Conservation (phyloP, 2,797 vertebrate genomes). For the Sebastes dallii region DNA sequence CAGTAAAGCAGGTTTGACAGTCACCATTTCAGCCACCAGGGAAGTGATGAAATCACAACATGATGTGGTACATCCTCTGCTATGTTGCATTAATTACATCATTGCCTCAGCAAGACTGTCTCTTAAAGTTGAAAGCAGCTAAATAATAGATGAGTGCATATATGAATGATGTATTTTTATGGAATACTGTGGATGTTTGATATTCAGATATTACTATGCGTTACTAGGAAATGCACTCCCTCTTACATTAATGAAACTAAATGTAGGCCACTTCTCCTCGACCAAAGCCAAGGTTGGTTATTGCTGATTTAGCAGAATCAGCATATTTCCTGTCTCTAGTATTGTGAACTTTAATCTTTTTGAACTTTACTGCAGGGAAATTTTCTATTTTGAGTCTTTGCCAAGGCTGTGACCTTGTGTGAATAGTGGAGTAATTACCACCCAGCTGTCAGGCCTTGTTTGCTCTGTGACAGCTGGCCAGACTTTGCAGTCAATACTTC, state of each 20-base stretch:
- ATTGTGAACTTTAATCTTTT: slow-evolving; percentile 19
- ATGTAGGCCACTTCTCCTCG: not conserved
- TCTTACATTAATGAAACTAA: slow-evolving; percentile 19
- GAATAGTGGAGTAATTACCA: slow-evolving; percentile 47
- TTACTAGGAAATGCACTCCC: not conserved
- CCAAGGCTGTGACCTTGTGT: slow-evolving; percentile 29
- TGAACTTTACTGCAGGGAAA: slow-evolving; percentile 15
- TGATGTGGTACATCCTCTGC: slow-evolving; percentile 16
- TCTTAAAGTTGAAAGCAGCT: slow-evolving; percentile 39
- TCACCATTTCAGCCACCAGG: slow-evolving; percentile 6
- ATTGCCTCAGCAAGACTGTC: slow-evolving; percentile 24
- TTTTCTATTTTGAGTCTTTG: slow-evolving; percentile 18
- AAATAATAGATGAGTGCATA: slow-evolving; percentile 64
- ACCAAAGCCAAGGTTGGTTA: not conserved
- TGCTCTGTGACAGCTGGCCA: slow-evolving; percentile 37
- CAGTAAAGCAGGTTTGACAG: slow-evolving; percentile 15
- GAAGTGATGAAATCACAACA: slow-evolving; percentile 21
- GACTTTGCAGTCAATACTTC: slow-evolving; percentile 55
- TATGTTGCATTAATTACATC: slow-evolving; percentile 47
- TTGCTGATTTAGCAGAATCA: slow-evolving; percentile 9
- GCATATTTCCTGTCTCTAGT: slow-evolving; percentile 14
- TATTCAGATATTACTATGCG: slow-evolving; percentile 16
- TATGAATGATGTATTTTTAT: slow-evolving; percentile 62
- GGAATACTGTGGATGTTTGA: slow-evolving; percentile 23
- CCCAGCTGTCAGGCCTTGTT: slow-evolving; percentile 46